Base-by-base conservation (phyloP, 2,797 vertebrate species). In the Myotis vivesi region DNA sequence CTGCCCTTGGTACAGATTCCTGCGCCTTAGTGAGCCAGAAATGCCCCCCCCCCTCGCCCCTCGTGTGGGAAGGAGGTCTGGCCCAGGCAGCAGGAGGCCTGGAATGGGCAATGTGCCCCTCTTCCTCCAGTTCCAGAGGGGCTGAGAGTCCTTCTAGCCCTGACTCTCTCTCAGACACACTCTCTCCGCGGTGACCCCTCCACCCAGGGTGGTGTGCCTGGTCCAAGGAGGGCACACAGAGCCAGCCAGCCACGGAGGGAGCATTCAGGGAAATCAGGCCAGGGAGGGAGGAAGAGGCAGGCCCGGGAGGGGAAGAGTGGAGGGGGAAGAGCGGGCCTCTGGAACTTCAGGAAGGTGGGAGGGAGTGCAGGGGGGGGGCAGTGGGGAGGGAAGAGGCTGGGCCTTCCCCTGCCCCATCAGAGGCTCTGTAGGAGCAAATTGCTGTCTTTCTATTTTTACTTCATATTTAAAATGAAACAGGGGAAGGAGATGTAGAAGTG, bases 351-450 rank as follows among this genome's bases (percentile, higher is more conserved):
- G 30, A 59, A 16, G 59, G 9, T 2, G n/a, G 19, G 5, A 69
- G 16, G 8, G 6, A 1, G 6, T 2, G 6, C 22, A 8, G 55
- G 8, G 9, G 20, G 53, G 53, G 6, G 20, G 5, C 5, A 5
- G 17, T 6, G 17, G 55, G 46, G 13, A 9, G 53, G 16, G 22
- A 3, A 10, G 23, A 25, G 23, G 13, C 16, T 22, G 46, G 36
- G 9, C 6, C 36, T 51, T n/a, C 76, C 44, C 13, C 71, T 13
- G 59, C 53, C 33, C 71, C 53, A 13, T 36, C n/a, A 41, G 30
- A 71, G 55, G 15, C 12, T 77, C 69, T 49, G 2, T 53, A 33
- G 83, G 25, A 91, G 8, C 20, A 53, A 71, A 51, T 6, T 19
- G 17, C 16, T 13, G 3, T 28, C 25, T 71, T 90, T 75, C 92